phyloP scores from a whole-genome alignment of 2,113 vertebrate species.

The Clarias batrachus region DNA sequence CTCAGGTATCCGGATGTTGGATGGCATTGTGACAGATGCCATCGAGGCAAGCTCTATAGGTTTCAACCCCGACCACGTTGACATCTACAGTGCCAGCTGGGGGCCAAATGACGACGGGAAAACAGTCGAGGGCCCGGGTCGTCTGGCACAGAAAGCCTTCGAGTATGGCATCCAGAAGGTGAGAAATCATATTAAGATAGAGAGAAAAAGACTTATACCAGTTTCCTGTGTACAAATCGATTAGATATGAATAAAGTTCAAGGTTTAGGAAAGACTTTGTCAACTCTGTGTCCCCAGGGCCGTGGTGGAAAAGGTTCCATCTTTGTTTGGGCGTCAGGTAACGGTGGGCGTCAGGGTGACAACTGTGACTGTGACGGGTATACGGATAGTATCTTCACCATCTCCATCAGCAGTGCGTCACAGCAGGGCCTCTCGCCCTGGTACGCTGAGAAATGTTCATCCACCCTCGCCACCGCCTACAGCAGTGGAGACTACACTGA shows the following conservation, averaged over 20 bases:
- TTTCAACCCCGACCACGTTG: constrained; percentile 92
- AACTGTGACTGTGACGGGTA: constrained; percentile 98
- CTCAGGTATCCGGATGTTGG: constrained; percentile 93
- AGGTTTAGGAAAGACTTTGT: neutral
- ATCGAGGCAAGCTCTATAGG: constrained; percentile 98
- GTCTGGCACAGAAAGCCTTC: constrained; percentile 94
- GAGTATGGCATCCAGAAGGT: constrained; percentile 96
- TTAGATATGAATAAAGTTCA: neutral
- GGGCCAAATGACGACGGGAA: constrained; percentile 97
- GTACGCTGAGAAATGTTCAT: constrained; percentile 99
- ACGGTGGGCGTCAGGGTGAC: constrained; percentile 93
- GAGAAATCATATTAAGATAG: neutral
- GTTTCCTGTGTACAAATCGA: neutral
- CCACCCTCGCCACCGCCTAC: constrained; percentile 95
- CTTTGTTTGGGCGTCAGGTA: constrained; percentile 98
- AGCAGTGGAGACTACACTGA: constrained; percentile 98
- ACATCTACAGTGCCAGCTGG: constrained; percentile 99
- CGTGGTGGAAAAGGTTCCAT: constrained; percentile 94
- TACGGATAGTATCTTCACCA: constrained; percentile 96
- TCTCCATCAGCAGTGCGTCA: constrained; percentile 97
- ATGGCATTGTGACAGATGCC: constrained; percentile 95
- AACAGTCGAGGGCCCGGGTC: constrained; percentile 94
- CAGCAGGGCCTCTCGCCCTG: constrained; percentile 96
- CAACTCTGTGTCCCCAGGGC: constrained; percentile 72
- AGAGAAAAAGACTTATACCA: neutral